Evolutionary conservation across 2,797 vertebrate genomes (phyloP).

Genomic region (Pseudotriccus pelzelni): DNA sequence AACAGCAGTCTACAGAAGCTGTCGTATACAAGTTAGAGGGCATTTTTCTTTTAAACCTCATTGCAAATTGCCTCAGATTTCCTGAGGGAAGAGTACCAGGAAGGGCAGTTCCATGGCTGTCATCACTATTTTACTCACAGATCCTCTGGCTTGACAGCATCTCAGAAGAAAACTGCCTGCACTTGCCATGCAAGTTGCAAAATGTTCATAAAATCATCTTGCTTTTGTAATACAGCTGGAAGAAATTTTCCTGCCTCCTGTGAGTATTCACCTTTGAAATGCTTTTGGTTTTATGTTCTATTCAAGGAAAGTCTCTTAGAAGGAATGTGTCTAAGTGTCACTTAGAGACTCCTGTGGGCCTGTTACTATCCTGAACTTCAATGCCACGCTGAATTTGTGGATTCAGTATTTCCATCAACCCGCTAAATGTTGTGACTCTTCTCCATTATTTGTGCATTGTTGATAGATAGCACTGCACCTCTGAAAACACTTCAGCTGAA

Average conservation of each 20-base stretch:
- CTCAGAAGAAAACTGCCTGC: background rate
- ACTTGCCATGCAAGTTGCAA: background rate
- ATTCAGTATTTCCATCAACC: background rate
- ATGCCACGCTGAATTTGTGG: background rate
- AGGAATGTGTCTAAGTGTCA: background rate
- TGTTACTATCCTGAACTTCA: background rate
- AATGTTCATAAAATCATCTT: background rate
- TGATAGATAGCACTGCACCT: background rate
- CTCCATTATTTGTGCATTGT: background rate
- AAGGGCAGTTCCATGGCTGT: background rate
- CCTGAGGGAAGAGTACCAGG: background rate
- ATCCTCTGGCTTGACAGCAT: background rate
- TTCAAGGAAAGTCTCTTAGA: background rate
- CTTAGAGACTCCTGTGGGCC: background rate
- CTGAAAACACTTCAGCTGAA: background rate
- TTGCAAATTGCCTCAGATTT: slow-evolving; percentile 1
- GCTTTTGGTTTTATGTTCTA: background rate
- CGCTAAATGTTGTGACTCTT: background rate
- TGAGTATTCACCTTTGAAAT: background rate
- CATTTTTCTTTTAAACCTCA: background rate
- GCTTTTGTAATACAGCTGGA: background rate
- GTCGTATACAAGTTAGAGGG: background rate
- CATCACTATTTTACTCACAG: background rate
- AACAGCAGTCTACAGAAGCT: background rate
- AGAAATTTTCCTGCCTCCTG: background rate